These are phyloP conservation scores for Lerema accius DNA, from an alignment of 1,140 invertebrate species.

Conservation along the genomic window DNA sequence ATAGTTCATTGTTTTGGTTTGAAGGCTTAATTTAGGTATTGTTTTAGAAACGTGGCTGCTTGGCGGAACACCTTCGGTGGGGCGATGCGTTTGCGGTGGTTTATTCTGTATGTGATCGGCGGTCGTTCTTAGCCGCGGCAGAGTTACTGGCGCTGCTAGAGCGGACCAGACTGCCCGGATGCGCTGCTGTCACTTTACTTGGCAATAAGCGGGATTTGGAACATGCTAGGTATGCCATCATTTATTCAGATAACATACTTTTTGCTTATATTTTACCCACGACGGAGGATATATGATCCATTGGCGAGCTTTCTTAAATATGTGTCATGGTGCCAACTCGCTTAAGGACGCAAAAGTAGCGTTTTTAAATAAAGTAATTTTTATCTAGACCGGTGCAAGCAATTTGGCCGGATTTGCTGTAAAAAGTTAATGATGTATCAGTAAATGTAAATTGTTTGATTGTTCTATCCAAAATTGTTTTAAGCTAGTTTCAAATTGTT, in stretches of 20 bases:
- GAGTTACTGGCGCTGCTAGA: conserved; percentile 87
- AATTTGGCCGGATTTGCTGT: too few relatives aligned
- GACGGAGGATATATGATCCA: too few relatives aligned
- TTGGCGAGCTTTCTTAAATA: too few relatives aligned
- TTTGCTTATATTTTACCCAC: too few relatives aligned
- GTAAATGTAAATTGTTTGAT: too few relatives aligned
- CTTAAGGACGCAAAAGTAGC: too few relatives aligned
- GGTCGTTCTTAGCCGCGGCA: conserved; percentile 89
- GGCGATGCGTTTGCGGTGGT: conserved; percentile 93
- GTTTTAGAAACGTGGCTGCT: conserved; percentile 84
- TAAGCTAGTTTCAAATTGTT: too few relatives aligned
- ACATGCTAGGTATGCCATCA: conserved; percentile 90
- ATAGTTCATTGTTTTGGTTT: conserved; percentile 24
- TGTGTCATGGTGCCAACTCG: too few relatives aligned
- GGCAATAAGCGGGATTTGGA: conserved; percentile 93
- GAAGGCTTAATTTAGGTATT: conserved; percentile 32
- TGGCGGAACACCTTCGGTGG: conserved; percentile 91
- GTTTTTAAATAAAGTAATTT: too few relatives aligned
- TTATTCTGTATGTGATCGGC: conserved; percentile 90
- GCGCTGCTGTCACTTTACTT: conserved; percentile 88
- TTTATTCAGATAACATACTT: conserved; percentile 6
- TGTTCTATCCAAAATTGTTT: too few relatives aligned
- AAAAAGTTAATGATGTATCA: too few relatives aligned
- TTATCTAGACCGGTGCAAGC: too few relatives aligned
- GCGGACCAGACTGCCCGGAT: conserved; percentile 87